phyloP scores from a whole-genome alignment of 2,797 vertebrate genomes.

The Otolemur crassicaudatus region DNA sequence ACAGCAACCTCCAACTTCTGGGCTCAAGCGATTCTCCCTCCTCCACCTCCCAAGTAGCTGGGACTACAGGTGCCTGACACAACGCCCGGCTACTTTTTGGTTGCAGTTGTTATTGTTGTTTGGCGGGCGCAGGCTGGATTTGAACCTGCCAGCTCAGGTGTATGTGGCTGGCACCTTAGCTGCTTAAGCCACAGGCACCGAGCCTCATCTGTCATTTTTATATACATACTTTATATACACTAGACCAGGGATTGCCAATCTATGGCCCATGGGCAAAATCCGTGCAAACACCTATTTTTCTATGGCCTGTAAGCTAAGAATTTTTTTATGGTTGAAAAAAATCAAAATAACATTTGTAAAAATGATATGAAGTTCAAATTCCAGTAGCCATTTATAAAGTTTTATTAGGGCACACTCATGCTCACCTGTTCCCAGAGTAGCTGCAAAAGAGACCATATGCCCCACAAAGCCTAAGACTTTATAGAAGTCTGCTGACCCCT shows the following conservation, averaged over 20 bases:
- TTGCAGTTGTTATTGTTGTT: no score
- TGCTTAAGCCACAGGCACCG: no score
- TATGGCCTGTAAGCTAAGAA: not conserved
- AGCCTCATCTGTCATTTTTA: constrained; percentile 35
- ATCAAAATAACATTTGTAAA: constrained; percentile 49
- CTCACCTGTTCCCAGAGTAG: constrained; percentile 40
- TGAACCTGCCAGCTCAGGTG: no score
- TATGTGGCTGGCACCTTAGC: no score
- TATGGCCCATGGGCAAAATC: not conserved
- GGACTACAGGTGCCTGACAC: no score
- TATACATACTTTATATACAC: not conserved
- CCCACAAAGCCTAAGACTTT: constrained; percentile 23
- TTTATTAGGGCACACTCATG: constrained; percentile 34
- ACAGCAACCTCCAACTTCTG: no score
- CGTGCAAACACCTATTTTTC: not conserved
- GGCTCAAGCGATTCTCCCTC: no score
- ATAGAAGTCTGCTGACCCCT: constrained; percentile 4
- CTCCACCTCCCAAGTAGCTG: no score
- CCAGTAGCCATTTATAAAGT: constrained; percentile 35
- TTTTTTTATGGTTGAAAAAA: not conserved
- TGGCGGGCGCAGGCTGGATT: no score
- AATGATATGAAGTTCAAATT: constrained; percentile 56
- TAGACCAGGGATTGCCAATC: not conserved
- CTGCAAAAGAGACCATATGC: constrained; percentile 6
- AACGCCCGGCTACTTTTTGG: no score